These are phyloP conservation scores for Palloptera scutellata DNA, from an alignment of 2,888 invertebrate species.

Conservation along the genomic window DNA sequence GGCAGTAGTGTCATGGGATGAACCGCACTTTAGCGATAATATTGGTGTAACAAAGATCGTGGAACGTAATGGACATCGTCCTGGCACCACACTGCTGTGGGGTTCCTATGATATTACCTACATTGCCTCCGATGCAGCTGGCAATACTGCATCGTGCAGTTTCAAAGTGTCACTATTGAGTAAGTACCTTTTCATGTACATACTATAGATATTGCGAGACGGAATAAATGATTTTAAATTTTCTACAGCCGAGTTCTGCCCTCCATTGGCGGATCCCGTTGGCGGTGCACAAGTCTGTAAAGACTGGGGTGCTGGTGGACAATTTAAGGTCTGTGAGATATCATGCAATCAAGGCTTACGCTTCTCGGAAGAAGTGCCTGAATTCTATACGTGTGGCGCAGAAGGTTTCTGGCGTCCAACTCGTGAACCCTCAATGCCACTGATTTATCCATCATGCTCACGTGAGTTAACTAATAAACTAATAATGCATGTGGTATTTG, in stretches of 20 bases:
- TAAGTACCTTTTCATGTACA: slow-evolving; percentile 66
- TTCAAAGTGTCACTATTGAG: slow-evolving; percentile 90
- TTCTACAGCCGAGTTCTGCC: slow-evolving; percentile 85
- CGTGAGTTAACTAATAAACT: slow-evolving; percentile 67
- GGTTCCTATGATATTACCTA: slow-evolving; percentile 92
- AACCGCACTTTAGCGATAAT: slow-evolving; percentile 89
- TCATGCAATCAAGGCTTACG: slow-evolving; percentile 83
- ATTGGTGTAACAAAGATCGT: slow-evolving; percentile 81
- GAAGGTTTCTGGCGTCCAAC: slow-evolving; percentile 98
- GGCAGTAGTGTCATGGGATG: slow-evolving; percentile 89
- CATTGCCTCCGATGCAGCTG: slow-evolving; percentile 91
- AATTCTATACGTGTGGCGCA: slow-evolving; percentile 97
- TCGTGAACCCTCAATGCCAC: slow-evolving; percentile 77
- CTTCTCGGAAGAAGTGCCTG: slow-evolving; percentile 93
- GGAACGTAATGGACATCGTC: slow-evolving; percentile 85
- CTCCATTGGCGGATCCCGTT: slow-evolving; percentile 85
- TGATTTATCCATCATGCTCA: slow-evolving; percentile 92
- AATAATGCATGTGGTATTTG: no score
- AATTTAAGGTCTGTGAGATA: slow-evolving; percentile 93
- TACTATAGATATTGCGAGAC: not conserved
- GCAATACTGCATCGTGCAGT: slow-evolving; percentile 89
- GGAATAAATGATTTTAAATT: not conserved
- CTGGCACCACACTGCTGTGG: slow-evolving; percentile 89
- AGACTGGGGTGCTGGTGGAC: slow-evolving; percentile 95
- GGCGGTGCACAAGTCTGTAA: slow-evolving; percentile 92